A percentile compares a stretch with the other conserved stretches of the same genome.
These are phyloP conservation scores for Platycnemis pennipes DNA, from an alignment of 2,888 invertebrate genomes.

Conservation along the genomic window DNA sequence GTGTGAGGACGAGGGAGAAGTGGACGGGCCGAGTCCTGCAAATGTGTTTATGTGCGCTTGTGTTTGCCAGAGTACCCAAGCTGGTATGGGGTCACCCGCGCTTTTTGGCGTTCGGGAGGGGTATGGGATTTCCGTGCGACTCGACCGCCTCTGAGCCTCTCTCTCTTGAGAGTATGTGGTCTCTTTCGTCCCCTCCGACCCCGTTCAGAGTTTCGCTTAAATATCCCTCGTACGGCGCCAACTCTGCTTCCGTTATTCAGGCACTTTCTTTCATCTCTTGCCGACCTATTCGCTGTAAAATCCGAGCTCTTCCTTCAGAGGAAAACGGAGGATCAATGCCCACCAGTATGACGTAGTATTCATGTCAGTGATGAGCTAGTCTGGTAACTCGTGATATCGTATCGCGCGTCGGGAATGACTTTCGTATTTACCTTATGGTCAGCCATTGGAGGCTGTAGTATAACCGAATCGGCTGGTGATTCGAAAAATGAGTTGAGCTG, in stretches of 20 bases:
- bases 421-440: no score
- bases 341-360: no score
- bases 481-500: no score
- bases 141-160: neutral
- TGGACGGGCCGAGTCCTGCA: neutral
- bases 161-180: neutral
- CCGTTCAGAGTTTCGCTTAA: neutral
- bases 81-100: neutral
- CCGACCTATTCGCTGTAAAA: no score
- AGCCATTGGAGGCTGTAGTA: no score
- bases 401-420: no score
- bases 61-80: neutral
- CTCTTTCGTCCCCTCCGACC: neutral
- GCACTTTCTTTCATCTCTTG: no score
- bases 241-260: neutral
- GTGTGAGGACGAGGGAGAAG: neutral
- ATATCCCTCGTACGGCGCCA: neutral
- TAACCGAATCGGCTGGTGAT: no score
- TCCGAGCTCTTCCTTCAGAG: no score
- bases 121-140: neutral
- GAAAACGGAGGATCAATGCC: no score
- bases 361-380: no score
- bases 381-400: no score
- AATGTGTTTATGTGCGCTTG: neutral
- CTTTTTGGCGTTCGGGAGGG: neutral